phyloP scores from a whole-genome alignment of 2,888 invertebrate species.

The Elgonia sp. region DNA sequence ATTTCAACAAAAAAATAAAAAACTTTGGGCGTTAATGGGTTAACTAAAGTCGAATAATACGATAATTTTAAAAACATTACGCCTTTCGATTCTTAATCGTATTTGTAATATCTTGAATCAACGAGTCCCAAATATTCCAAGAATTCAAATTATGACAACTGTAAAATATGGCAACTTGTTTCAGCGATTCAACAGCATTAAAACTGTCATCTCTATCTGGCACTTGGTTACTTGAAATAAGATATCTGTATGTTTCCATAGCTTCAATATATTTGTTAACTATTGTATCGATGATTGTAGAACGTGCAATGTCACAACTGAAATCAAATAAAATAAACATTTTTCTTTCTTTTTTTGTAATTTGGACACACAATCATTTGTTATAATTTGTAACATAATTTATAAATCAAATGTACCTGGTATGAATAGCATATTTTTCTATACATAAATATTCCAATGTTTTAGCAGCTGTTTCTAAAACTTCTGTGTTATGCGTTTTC shows the following conservation, averaged over 20 bases:
- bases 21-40: no score
- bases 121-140: slow-evolving; percentile 96
- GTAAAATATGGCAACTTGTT: slow-evolving; percentile 97
- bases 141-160: slow-evolving; percentile 98
- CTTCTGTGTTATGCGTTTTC: slow-evolving; percentile 94
- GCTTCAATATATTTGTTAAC: slow-evolving; percentile 95
- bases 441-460: slow-evolving; percentile 96
- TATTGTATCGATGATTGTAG: slow-evolving; percentile 96
- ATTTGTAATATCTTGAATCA: slow-evolving; percentile 92
- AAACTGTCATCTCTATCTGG: slow-evolving; percentile 98
- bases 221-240: slow-evolving; percentile 92
- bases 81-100: slow-evolving; percentile 85
- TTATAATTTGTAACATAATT: neutral
- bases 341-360: no score
- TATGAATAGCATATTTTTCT: slow-evolving; percentile 95
- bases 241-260: slow-evolving; percentile 94
- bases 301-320: slow-evolving; percentile 95
- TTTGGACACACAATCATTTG: no score
- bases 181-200: slow-evolving; percentile 95
- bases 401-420: slow-evolving; percentile 85
- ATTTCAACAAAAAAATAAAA: no score
- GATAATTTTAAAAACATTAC: slow-evolving; percentile 13
- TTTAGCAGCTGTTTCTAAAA: slow-evolving; percentile 96
- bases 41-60: no score
- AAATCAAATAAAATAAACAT: no score